Percentiles rank a stretch among this genome's conserved stretches.
These are phyloP conservation scores for Antennarius striatus DNA, from an alignment of 2,113 vertebrate species.

Conservation along the genomic window DNA sequence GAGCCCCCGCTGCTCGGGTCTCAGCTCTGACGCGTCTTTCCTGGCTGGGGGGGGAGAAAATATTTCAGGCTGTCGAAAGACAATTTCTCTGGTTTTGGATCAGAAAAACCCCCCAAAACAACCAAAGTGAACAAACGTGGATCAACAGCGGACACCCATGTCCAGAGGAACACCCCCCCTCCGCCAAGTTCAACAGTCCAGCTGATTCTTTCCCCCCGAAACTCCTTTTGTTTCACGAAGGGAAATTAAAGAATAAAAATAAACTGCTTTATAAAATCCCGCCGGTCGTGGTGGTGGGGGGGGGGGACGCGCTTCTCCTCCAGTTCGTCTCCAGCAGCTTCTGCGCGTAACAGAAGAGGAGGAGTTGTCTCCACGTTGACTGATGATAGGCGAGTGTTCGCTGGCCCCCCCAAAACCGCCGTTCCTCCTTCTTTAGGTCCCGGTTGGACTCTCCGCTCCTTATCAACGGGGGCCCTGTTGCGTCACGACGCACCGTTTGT, in stretches of 20 bases:
- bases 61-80: conserved; percentile 58
- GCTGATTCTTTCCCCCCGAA: conserved; percentile 20
- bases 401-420: conserved; percentile 73
- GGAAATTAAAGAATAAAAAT: background rate
- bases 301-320: conserved; percentile 40
- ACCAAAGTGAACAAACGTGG: background rate
- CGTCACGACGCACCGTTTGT: conserved; percentile 86
- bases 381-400: conserved; percentile 81
- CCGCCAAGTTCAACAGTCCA: conserved; percentile 60
- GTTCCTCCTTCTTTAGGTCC: conserved; percentile 84
- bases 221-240: background rate
- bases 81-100: conserved; percentile 30
- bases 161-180: conserved; percentile 45
- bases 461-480: conserved; percentile 91
- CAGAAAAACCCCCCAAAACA: conserved; percentile 23
- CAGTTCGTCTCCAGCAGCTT: background rate
- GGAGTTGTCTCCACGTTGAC: conserved; percentile 80
- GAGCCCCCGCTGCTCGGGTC: conserved; percentile 50
- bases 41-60: conserved; percentile 46
- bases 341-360: conserved; percentile 80
- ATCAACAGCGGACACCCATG: conserved; percentile 13
- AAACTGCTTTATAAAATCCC: conserved; percentile 53
- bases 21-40: conserved; percentile 53
- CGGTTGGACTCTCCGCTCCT: conserved; percentile 88
- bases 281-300: conserved; percentile 38